Conservation (phyloP, 2,113 vertebrate species). For the Strix aluco region DNA sequence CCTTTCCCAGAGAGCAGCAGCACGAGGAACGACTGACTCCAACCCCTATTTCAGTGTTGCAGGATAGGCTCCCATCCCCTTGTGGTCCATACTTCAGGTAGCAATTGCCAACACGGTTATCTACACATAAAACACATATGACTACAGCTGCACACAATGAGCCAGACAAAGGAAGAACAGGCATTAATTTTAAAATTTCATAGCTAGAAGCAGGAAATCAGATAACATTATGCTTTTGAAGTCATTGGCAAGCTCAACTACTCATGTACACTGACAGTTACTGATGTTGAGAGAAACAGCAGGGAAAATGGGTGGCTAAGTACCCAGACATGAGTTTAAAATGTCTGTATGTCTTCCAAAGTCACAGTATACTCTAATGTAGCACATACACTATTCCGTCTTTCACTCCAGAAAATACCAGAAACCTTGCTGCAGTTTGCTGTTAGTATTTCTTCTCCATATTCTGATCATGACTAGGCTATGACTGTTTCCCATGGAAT, state of each 20-base stretch:
- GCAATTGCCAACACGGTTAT: conserved; percentile 84
- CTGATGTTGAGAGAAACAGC: background rate
- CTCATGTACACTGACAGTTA: background rate
- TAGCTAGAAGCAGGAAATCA: background rate
- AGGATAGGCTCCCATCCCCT: conserved; percentile 77
- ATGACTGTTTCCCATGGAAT: background rate
- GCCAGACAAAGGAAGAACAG: background rate
- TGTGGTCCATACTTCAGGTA: conserved; percentile 79
- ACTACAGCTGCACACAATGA: background rate
- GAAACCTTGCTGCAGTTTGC: background rate
- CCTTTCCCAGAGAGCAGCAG: conserved; percentile 83
- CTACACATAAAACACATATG: conserved; percentile 32
- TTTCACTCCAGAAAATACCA: background rate
- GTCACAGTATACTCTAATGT: background rate
- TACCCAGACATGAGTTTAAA: background rate
- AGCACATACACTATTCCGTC: background rate
- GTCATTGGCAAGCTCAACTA: background rate
- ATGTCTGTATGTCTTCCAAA: background rate
- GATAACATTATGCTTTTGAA: background rate
- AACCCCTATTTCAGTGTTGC: conserved; percentile 83
- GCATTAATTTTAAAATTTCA: background rate
- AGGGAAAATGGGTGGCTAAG: background rate
- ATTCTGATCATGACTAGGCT: background rate
- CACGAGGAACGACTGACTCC: conserved; percentile 85
- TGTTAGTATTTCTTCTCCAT: background rate